Conservation (phyloP, 2,113 vertebrate species). For the Eretmodus cyanostictus region DNA sequence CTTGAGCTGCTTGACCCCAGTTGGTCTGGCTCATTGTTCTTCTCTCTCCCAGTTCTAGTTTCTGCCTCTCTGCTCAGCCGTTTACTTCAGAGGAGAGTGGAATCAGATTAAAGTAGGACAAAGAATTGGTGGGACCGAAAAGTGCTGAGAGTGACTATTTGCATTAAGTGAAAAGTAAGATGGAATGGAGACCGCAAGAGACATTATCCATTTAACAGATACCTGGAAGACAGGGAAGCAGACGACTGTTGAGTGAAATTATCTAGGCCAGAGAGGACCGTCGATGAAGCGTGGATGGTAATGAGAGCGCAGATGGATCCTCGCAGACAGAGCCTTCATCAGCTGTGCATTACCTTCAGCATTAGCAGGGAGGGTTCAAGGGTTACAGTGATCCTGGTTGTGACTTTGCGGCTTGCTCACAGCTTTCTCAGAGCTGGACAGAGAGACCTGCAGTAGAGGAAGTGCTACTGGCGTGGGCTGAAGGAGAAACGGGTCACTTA, state of each 20-base stretch:
- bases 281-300: not conserved
- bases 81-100: not conserved
- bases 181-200: not conserved
- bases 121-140: conserved; percentile 18
- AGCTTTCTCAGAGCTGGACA: not conserved
- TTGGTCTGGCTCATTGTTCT: conserved; percentile 13
- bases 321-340: conserved; percentile 1
- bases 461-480: not conserved
- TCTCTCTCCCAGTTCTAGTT: not conserved
- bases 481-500: conserved; percentile 6
- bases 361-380: not conserved
- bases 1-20: conserved; percentile 2
- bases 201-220: conserved; percentile 41
- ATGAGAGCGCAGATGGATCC: conserved; percentile 9
- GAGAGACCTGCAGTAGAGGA: not conserved
- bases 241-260: conserved; percentile 8
- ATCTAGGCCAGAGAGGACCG: conserved; percentile 2
- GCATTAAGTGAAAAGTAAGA: conserved; percentile 34
- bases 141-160: conserved; percentile 49
- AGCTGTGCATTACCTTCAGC: conserved; percentile 15
- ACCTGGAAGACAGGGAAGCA: conserved; percentile 26
- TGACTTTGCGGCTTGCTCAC: not conserved
- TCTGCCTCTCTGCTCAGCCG: not conserved
- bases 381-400: not conserved
- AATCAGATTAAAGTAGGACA: conserved; percentile 57